A percentile compares a stretch with the other conserved stretches of the same genome.
These are phyloP conservation scores for Eristalinus aeneus DNA, from an alignment of 2,888 invertebrate genomes.

Conservation along the genomic window DNA sequence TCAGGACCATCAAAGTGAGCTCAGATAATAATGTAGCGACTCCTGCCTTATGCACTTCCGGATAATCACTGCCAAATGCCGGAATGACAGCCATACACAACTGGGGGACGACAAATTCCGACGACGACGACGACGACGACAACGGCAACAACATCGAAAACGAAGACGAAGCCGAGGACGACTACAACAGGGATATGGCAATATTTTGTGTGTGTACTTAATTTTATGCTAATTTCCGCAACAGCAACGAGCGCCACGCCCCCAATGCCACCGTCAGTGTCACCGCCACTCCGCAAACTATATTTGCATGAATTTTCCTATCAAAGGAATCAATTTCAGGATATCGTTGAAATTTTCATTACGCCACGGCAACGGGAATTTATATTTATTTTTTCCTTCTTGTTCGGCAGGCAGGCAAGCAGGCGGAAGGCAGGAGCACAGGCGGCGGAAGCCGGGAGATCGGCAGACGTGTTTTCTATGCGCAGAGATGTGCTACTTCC, in stretches of 20 bases:
- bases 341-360: conserved; percentile 67
- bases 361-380: conserved; percentile 33
- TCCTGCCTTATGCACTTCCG: conserved; percentile 64
- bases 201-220: conserved; percentile 55
- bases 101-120: conserved; percentile 38
- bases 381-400: conserved; percentile 51
- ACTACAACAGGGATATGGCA: background rate
- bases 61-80: conserved; percentile 68
- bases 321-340: conserved; percentile 70
- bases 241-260: conserved; percentile 5
- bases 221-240: conserved; percentile 65
- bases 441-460: background rate
- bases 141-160: background rate
- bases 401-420: background rate
- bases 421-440: background rate
- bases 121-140: conserved; percentile 6
- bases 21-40: conserved; percentile 52
- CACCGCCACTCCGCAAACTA: conserved; percentile 25
- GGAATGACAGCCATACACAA: conserved; percentile 49
- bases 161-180: background rate
- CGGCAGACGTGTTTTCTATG: background rate
- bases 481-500: conserved; percentile 5
- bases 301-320: conserved; percentile 65
- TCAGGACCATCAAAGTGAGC: conserved; percentile 35
- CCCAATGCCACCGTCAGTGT: background rate